phyloP scores from a whole-genome alignment of 1,140 invertebrate genomes.

The Phymastichus coffea region DNA sequence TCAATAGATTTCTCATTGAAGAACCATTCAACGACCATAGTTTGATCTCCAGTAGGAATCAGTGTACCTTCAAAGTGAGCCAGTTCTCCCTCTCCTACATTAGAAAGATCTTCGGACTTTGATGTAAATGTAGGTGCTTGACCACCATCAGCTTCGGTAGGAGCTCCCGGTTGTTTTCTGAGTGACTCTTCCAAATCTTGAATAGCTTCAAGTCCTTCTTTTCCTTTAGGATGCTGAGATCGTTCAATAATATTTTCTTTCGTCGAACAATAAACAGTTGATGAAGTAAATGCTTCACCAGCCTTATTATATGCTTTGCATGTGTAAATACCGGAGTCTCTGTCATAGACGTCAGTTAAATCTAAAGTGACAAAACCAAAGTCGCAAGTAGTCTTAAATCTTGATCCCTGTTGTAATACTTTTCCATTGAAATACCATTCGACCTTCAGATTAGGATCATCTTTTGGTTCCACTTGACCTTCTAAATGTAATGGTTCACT shows the following conservation, averaged over 20 bases:
- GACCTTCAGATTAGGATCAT: constrained; percentile 92
- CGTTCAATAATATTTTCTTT: constrained; percentile 83
- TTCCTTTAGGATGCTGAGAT: constrained; percentile 91
- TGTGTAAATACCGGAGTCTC: constrained; percentile 94
- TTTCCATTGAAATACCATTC: constrained; percentile 95
- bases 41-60: constrained; percentile 90
- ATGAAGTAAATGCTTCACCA: constrained; percentile 90
- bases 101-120: constrained; percentile 77
- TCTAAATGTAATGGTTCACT: constrained; percentile 89
- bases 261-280: constrained; percentile 79
- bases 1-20: constrained; percentile 87
- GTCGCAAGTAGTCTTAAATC: constrained; percentile 86
- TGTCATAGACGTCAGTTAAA: constrained; percentile 83
- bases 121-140: constrained; percentile 86
- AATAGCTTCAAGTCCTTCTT: constrained; percentile 86
- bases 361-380: constrained; percentile 92
- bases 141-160: constrained; percentile 54
- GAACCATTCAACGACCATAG: constrained; percentile 97
- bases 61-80: constrained; percentile 93
- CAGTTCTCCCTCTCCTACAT: constrained; percentile 85
- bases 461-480: constrained; percentile 91
- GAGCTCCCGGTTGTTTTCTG: constrained; percentile 66
- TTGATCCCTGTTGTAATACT: constrained; percentile 76
- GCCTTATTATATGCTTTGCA: constrained; percentile 83
- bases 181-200: constrained; percentile 87